Base-by-base conservation (phyloP, 2,888 invertebrate genomes). In the Yponomeuta malinellus region DNA sequence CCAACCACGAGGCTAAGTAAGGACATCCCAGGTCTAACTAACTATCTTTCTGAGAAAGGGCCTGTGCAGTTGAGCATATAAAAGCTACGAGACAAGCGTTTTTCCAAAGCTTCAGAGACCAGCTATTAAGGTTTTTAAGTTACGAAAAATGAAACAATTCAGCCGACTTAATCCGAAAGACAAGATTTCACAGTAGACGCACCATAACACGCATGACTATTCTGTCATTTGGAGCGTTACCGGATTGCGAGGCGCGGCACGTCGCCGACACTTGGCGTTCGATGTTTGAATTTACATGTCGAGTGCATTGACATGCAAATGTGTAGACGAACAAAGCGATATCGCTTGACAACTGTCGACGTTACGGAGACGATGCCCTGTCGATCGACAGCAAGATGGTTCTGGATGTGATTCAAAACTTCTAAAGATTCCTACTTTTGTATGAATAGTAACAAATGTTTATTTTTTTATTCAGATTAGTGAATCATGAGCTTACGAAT, bases 231-330 rank as follows among this genome's bases (percentile, higher is more conserved):
- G 52, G 52, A 59, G 52, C 52, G 52, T 59, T 15, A 12, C 52
- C 64, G 23, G 64, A 31, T 64, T 64, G 64, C 29, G 64, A 64
- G 29, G 23, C 64, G 23, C 23, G 64, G 23, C 64, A 64, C 64
- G 64, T 64, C 64, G 29, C 10, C 12, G 64, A 64, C 64, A 64
- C 29, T 64, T 64, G 64, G 64, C 64, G 64, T 64, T 29, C 72
- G 71, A 81, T 78, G 79, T 77, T 77, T 72, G 75, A 78, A 82
- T 82, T 79, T 80, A 78, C 81, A 83, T 82, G 75, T 73, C 72
- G 75, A 79, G 78, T 77, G 79, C 80, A 81, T 82, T 79, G 78
- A 78, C 78, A 81, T 82, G 81, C 77, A 82, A 81, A 83, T 83
- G 76, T 75, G 74, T 72, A 71, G 70, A 72, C 65, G 65, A 43